Evolutionary conservation across 35 echinoderm and acorn worm species (phyloP).

Genomic region (Ptychodera flava): DNA sequence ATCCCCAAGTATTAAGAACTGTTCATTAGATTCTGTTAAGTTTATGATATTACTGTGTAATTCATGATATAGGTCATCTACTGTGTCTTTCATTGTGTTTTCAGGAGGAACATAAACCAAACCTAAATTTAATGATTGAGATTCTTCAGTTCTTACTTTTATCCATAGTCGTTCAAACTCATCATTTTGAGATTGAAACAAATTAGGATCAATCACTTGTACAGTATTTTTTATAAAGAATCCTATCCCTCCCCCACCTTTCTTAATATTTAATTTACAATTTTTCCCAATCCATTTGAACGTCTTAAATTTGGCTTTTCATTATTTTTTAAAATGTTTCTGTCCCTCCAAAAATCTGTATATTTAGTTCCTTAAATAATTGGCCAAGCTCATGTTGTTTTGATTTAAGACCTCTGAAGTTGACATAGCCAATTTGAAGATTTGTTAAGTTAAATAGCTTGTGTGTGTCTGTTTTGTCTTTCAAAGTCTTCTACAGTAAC

Average conservation of each 20-base stretch:
- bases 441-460: neutral
- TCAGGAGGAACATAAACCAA: slow-evolving; percentile 23
- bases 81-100: neutral
- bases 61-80: slow-evolving; percentile 17
- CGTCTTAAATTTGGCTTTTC: neutral
- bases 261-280: neutral
- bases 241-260: slow-evolving; percentile 24
- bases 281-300: slow-evolving; percentile 34
- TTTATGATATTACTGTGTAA: neutral
- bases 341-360: slow-evolving; percentile 10
- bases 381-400: slow-evolving; percentile 14
- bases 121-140: neutral
- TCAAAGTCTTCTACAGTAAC: neutral
- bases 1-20: slow-evolving; percentile 4
- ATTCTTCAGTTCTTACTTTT: neutral
- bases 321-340: slow-evolving; percentile 29
- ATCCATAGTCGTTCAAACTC: slow-evolving; percentile 28
- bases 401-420: slow-evolving; percentile 13
- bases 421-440: slow-evolving; percentile 18
- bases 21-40: neutral
- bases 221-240: slow-evolving; percentile 12
- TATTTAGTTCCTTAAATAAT: slow-evolving; percentile 6
- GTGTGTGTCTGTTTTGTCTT: neutral
- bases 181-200: slow-evolving; percentile 19
- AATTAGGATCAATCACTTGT: slow-evolving; percentile 8